A percentile compares a stretch with the other conserved stretches of the same genome.
Conservation (phyloP, 1,140 invertebrate species). For the Hyles euphorbiae region DNA sequence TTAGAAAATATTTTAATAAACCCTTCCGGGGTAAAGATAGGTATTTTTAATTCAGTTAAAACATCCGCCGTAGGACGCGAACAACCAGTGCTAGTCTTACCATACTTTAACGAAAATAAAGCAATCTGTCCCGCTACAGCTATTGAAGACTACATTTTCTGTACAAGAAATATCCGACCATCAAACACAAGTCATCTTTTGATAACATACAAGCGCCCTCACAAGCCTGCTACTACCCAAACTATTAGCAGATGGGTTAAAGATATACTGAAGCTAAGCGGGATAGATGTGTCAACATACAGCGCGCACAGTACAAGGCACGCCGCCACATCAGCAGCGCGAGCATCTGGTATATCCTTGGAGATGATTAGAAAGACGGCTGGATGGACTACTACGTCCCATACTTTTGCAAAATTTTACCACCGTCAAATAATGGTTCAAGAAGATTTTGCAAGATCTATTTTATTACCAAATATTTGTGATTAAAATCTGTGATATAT, state of each 20-base stretch:
- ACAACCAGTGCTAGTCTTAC: conserved; percentile 26
- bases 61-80: conserved; percentile 20
- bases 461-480: background rate
- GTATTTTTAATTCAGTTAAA: conserved; percentile 8
- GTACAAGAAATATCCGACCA: too few species aligned
- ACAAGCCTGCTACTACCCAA: too few species aligned
- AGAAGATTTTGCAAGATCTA: conserved; percentile 18
- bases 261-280: conserved; percentile 21
- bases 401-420: conserved; percentile 38
- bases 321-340: conserved; percentile 40
- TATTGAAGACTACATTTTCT: too few species aligned
- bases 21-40: too few species aligned
- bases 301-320: conserved; percentile 43
- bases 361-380: conserved; percentile 38
- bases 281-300: conserved; percentile 31
- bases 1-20: too few species aligned
- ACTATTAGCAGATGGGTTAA: too few species aligned
- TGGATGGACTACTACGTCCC: conserved; percentile 33
- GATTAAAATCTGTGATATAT: too few species aligned
- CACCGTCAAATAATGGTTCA: conserved; percentile 19
- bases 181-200: too few species aligned
- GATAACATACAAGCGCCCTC: too few species aligned
- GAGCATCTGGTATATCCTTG: conserved; percentile 23
- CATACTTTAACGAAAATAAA: conserved; percentile 23
- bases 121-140: background rate